Conservation (phyloP, 2,113 vertebrate genomes). For the Pao palembangensis region DNA sequence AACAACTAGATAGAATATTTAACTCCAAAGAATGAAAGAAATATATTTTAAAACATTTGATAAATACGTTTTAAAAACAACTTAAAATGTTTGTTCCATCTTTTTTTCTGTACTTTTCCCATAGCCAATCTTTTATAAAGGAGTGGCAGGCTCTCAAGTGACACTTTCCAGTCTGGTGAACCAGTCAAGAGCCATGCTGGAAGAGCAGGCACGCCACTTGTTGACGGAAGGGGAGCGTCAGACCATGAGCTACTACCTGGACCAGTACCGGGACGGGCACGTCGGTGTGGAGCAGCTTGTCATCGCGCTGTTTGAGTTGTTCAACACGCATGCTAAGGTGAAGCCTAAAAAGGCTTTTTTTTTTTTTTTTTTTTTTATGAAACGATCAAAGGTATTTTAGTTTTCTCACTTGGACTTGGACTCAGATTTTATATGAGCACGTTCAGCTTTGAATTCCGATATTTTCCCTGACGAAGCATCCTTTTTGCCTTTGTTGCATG, state of each 20-base stretch:
- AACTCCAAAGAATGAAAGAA: too few relatives aligned
- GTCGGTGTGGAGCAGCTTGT: constrained; percentile 86
- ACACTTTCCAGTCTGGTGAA: constrained; percentile 92
- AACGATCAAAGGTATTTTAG: too few relatives aligned
- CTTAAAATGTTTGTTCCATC: background rate
- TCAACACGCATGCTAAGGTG: constrained; percentile 96
- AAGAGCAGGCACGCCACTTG: constrained; percentile 89
- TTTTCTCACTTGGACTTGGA: too few relatives aligned
- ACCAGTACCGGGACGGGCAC: constrained; percentile 88
- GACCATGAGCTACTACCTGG: constrained; percentile 94
- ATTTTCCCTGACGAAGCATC: background rate
- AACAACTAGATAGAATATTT: too few relatives aligned
- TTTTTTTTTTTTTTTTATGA: too few relatives aligned
- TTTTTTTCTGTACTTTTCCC: background rate
- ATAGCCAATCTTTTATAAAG: constrained; percentile 88
- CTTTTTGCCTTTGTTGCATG: constrained; percentile 6
- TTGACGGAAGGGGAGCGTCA: constrained; percentile 84
- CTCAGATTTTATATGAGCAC: constrained; percentile 2
- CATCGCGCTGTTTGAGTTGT: constrained; percentile 91
- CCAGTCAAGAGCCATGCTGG: constrained; percentile 87
- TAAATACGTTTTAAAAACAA: background rate
- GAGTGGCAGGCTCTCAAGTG: constrained; percentile 91
- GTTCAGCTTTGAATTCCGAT: constrained; percentile 4
- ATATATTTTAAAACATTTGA: too few relatives aligned
- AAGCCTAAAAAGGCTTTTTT: background rate